Conservation (phyloP, 2,113 vertebrate genomes). For the Mus musculus region DNA sequence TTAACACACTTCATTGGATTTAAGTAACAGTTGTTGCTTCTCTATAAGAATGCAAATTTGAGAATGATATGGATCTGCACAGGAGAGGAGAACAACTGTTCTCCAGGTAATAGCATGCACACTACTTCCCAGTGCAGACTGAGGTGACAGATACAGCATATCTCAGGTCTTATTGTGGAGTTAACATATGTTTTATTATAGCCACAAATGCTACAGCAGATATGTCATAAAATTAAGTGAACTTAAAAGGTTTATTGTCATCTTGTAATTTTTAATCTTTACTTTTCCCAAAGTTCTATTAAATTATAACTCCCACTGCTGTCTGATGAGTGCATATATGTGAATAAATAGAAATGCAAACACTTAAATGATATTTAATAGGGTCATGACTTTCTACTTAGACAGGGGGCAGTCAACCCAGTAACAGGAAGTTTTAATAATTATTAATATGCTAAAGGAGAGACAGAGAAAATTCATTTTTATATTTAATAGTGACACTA, state of each 20-base stretch:
- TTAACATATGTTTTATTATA: slow-evolving; percentile 84
- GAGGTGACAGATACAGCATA: slow-evolving; percentile 69
- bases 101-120: slow-evolving; percentile 80
- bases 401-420: slow-evolving; percentile 5
- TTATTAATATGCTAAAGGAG: not conserved
- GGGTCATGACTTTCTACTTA: slow-evolving; percentile 60
- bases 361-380: slow-evolving; percentile 34
- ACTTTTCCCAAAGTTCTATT: slow-evolving; percentile 67
- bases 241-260: slow-evolving; percentile 78
- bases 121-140: slow-evolving; percentile 40
- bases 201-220: slow-evolving; percentile 78
- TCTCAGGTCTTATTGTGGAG: slow-evolving; percentile 76
- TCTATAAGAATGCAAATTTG: slow-evolving; percentile 87
- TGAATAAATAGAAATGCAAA: slow-evolving; percentile 28
- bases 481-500: not conserved
- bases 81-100: slow-evolving; percentile 84
- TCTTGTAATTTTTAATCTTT: slow-evolving; percentile 66
- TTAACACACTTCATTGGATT: slow-evolving; percentile 87
- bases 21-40: slow-evolving; percentile 86
- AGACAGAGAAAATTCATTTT: not conserved
- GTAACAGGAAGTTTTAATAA: not conserved
- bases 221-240: slow-evolving; percentile 82
- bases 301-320: slow-evolving; percentile 68
- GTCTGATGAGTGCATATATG: not conserved
- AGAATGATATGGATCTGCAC: slow-evolving; percentile 85